Base-by-base conservation (phyloP, 2,797 vertebrate genomes). In the Huso huso region DNA sequence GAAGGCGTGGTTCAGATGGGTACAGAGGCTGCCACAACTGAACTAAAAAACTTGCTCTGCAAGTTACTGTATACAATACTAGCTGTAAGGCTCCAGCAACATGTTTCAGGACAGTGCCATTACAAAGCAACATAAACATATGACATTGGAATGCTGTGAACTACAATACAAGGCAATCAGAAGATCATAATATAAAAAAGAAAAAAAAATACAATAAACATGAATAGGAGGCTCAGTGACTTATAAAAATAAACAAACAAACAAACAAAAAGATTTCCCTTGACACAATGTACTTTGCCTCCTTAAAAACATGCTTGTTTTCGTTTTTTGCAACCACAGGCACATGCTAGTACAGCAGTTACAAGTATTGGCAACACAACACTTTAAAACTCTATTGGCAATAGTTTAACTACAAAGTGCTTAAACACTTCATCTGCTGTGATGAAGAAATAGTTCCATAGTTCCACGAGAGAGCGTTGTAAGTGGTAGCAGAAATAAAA, bases 401-500 rank as follows among this genome's bases (percentile, higher is more conserved):
- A 93, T 89, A 83, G 89, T 91, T 83, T 91, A 89, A 91, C 85
- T 92, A 93, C 88, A 98, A 96, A 97, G 95, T 97, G 95, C 94
- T 94, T 93, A 79, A 77, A 86, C 85, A 77, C 87, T 84, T 91
- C 84, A 83, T 81, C 82, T 71, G 76, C 78, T 71, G n/a, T 75
- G 87, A 86, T 77, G 86, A 88, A 87, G 85, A 69, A 78, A 83
- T 72, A 76, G 78, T 78, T 81, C 74, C 77, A 79, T 82, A 37
- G 81, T 82, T 82, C 84, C 83, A 83, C 76, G 69, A 72, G 61
- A 79, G 74, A 66, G 75, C 66, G 70, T 72, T 62, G 49, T 71
- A 71, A 84, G 51, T 64, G 64, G n/a, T 55, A 64, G 62, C 48
- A 66, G 8, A 8, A 6, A 86, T 75, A 78, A 37, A 37, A 37